A percentile compares a stretch with the other conserved stretches of the same genome.
phyloP scores from a whole-genome alignment of 2,888 invertebrate genomes.

The Caenorhabditis sp. region DNA sequence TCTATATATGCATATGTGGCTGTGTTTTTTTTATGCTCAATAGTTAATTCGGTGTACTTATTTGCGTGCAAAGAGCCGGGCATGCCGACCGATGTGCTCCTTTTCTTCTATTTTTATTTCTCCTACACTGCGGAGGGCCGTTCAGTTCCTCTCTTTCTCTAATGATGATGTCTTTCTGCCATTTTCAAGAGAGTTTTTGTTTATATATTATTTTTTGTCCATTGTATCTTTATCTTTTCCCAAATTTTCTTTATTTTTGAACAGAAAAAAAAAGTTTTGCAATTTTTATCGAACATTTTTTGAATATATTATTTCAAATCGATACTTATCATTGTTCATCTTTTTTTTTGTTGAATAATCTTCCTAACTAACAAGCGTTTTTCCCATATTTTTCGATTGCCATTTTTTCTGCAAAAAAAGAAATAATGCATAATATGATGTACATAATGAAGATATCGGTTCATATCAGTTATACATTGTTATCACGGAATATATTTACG shows the following conservation, averaged over 20 bases:
- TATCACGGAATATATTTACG: not conserved
- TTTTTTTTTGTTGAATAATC: too few relatives aligned
- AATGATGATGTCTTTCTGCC: slow-evolving; percentile 4
- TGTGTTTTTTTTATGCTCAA: not conserved
- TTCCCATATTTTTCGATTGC: not conserved
- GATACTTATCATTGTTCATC: too few relatives aligned
- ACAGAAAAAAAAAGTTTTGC: too few relatives aligned
- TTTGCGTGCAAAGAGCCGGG: not conserved
- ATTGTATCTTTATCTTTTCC: slow-evolving; percentile 1
- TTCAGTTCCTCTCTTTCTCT: not conserved
- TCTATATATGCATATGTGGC: too few relatives aligned
- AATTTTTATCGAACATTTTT: too few relatives aligned
- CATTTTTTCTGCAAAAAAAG: not conserved
- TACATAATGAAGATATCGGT: not conserved
- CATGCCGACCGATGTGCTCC: not conserved
- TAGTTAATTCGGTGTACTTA: not conserved
- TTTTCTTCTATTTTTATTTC: not conserved
- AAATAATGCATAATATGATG: not conserved
- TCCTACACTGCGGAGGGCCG: not conserved
- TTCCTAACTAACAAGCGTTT: not conserved
- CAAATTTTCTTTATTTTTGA: too few relatives aligned
- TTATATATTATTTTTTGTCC: not conserved
- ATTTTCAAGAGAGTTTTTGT: slow-evolving; percentile 1
- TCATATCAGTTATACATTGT: not conserved
- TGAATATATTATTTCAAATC: too few relatives aligned